Conservation (phyloP, 2,888 invertebrate species). For the Molorchus minor region DNA sequence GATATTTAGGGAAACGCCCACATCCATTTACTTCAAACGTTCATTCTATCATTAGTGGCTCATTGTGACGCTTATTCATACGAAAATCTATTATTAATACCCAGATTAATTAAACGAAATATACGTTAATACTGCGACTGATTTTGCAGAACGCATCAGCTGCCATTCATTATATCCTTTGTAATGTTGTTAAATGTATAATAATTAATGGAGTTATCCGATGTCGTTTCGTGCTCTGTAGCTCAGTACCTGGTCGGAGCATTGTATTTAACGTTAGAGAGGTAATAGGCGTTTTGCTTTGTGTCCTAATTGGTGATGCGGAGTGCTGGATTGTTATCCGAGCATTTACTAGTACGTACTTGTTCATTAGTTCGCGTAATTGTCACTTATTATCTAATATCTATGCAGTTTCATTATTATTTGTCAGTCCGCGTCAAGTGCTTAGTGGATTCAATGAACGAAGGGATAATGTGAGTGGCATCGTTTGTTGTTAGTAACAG, state of each 20-base stretch:
- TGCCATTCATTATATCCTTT: not conserved
- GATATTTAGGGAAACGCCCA: too few relatives aligned
- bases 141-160: constrained; percentile 3
- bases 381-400: constrained; percentile 30
- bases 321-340: constrained; percentile 44
- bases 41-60: too few relatives aligned
- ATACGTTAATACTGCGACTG: too few relatives aligned
- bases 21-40: too few relatives aligned
- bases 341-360: constrained; percentile 33
- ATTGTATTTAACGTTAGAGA: constrained; percentile 29
- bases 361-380: constrained; percentile 40
- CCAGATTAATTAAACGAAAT: too few relatives aligned
- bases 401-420: constrained; percentile 22
- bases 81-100: too few relatives aligned
- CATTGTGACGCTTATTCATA: too few relatives aligned
- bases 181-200: constrained; percentile 13
- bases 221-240: constrained; percentile 18
- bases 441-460: too few relatives aligned
- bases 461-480: too few relatives aligned
- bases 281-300: constrained; percentile 41
- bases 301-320: constrained; percentile 45
- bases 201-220: constrained; percentile 33
- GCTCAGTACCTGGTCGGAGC: too few relatives aligned
- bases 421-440: too few relatives aligned
- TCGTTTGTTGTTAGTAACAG: too few relatives aligned